phyloP scores from a whole-genome alignment of 1,140 invertebrate genomes.

The Neelides sp. region DNA sequence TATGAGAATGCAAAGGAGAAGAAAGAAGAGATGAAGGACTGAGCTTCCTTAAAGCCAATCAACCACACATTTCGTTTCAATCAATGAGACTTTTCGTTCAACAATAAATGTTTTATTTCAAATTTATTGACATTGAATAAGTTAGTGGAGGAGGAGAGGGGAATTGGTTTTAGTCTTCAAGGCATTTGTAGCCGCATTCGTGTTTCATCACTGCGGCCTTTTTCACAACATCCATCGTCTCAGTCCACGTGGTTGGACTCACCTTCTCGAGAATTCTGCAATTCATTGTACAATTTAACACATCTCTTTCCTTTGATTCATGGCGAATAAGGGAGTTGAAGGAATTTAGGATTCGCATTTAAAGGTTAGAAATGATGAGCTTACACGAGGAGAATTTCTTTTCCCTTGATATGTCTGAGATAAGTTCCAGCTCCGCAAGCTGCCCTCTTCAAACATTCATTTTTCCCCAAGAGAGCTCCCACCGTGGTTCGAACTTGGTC shows the following conservation, averaged over 20 bases:
- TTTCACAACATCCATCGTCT: conserved; percentile 20
- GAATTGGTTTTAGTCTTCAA: conserved; percentile 13
- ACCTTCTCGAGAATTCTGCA: conserved; percentile 25
- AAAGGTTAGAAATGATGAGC: too few species aligned
- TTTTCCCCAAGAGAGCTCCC: conserved; percentile 21
- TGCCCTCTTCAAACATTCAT: conserved; percentile 22
- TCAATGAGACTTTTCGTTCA: too few species aligned
- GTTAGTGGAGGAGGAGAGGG: too few species aligned
- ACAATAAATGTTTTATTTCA: too few species aligned
- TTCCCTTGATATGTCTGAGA: conserved; percentile 20
- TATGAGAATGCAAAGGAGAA: conserved; percentile 48
- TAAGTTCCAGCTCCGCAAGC: conserved; percentile 26
- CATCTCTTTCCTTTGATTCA: too few species aligned
- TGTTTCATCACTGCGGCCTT: conserved; percentile 18
- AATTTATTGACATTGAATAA: too few species aligned
- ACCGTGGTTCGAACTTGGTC: conserved; percentile 25
- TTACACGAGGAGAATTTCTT: conserved; percentile 29
- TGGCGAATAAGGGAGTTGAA: too few species aligned
- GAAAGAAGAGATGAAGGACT: not conserved
- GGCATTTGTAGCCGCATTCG: conserved; percentile 23
- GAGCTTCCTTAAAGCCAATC: not conserved
- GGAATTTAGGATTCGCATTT: too few species aligned
- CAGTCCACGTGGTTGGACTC: conserved; percentile 19
- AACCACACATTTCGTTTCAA: not conserved
- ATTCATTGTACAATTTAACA: not conserved